Evolutionary conservation across 2,113 vertebrate genomes (phyloP), one percentile per base, ranked within the genome.

Genomic region (Coryphaenoides rupestris): DNA sequence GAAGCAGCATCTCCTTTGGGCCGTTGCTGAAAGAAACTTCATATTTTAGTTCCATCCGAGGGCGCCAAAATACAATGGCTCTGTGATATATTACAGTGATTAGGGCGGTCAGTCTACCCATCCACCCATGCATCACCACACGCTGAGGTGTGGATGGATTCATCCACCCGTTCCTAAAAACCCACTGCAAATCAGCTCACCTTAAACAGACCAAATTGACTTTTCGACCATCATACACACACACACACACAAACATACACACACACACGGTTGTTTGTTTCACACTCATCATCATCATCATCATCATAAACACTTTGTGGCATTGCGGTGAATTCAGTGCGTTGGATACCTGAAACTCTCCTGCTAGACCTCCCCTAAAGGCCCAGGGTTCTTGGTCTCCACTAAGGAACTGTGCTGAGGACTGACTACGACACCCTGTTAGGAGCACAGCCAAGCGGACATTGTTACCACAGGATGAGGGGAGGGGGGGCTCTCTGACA

Each of bases 341-440:
- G 94, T 96, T 94, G 93, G 94, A 98, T 98, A 99, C 97, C 97
- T 99, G 97, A 93, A 99, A 98, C 95, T 98, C 96, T 97, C 97
- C 97, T 92, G 95, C 97, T 98, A 99, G 96, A 96, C 97, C 97
- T 93, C 97, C 97, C 95, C 96, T 98, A 98, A 99, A 99, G 96
- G 96, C 97, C 96, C 95, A 99, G 92, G 97, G 94, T 92, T 99
- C 97, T 96, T 98, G 96, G 93, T 99, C 96, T 98, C 95, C 96
- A 96, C 93, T 98, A 98, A 98, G 96, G 95, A 98, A 98, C 89
- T 99, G 96, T 97, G 96, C 94, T 95, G 96, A 96, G 90, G 96
- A 96, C 93, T 99, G 96, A 98, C 95, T 98, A 98, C 95, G 96
- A 96, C 95, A 99, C 95, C 97, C 97, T 99, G 96, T 98, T 96